Evolutionary conservation across 1,140 invertebrate species (phyloP), one percentile per base, ranked within the genome.

Genomic region (Drosophila navojoa): DNA sequence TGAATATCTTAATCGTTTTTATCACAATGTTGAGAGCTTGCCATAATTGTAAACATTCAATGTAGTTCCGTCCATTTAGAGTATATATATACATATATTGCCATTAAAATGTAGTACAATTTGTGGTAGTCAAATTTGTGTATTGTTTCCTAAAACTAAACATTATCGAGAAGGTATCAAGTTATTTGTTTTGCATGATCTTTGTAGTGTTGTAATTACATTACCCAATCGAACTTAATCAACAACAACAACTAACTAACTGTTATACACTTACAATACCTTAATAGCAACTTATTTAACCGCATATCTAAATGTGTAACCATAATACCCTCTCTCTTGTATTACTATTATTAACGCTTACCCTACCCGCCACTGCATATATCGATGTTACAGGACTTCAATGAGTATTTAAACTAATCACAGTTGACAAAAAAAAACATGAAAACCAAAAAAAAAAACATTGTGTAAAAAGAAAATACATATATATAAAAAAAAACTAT

Each of bases 331-430:
- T 81, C 68, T 91, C 76, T 90, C 77, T 89, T 87, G 71, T 90
- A 38, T 38, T 38, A 38, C 11, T 90, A 81, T 79, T 81, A 84
- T 89, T 81, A 91, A 91, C 81, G 90, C 90, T 91, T 91, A 68
- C 90, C 90, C 90, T 78, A 90, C 70, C 85, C 86, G 80, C 85
- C 87, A 90, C 85, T 90, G 85, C 85, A 90, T 90, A 90, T 86
- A 80, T 89, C 76, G 86, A 89, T 81, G 85, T 87, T 87, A 82
- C 79, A 91, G 90, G 90, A 91, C 87, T 91, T 91, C 90, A 91
- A 91, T 91, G 90, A 91, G 89, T 91, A 91, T 90, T 80, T 91
- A 60, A 91, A 91, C 76, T 91, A 81, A 91, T 63, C 59, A 64
- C 32, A 60, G 44, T 45, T 42, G 6, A 55, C 7, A 68, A 50